Evolutionary conservation across 2,113 vertebrate species (phyloP), one percentile per base, ranked within the genome.

Genomic region (Rhynchopsitta pachyrhyncha): DNA sequence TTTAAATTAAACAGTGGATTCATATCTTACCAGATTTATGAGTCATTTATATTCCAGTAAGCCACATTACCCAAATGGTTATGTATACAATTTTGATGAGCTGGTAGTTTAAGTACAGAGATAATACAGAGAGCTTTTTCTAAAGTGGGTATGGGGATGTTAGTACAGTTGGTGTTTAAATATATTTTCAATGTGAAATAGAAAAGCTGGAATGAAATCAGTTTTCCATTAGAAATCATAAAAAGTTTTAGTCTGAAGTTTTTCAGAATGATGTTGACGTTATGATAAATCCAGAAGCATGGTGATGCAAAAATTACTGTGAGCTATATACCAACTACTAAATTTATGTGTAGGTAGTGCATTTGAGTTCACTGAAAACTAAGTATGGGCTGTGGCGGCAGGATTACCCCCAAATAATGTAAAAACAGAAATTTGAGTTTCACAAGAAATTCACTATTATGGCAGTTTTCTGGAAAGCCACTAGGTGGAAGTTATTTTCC

Each of bases 401-500:
- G 37, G 78, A 86, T 73, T 80, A 74, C 10, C 14, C n/a, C 7
- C 49, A 83, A 73, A 77, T 77, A 80, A 71, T 8, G 6, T 75
- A 60, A 83, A 93, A 92, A 74, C 3, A 67, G 10, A 90, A 94
- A 86, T 57, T 19, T 39, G 17, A 46, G 10, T 50, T 95, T 77
- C 73, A 82, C 33, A 29, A 76, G 60, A 89, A 71, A 87, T 92
- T 93, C n/a, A 55, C 35, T 85, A 37, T 46, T 73, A 59, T 33
- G 47, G 76, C 60, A 95, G 50, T 97, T 96, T 96, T 93, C 94
- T 81, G 57, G 50, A 88, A 88, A 95, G 82, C 94, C 96, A 94
- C 95, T 97, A 97, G 95, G 95, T 97, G 95, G 95, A 95, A 96
- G 95, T 90, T 97, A 91, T 88, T 97, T 97, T 96, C 92, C 75